phyloP scores from a whole-genome alignment of 2,113 vertebrate genomes.

The Bostrychus sinensis region DNA sequence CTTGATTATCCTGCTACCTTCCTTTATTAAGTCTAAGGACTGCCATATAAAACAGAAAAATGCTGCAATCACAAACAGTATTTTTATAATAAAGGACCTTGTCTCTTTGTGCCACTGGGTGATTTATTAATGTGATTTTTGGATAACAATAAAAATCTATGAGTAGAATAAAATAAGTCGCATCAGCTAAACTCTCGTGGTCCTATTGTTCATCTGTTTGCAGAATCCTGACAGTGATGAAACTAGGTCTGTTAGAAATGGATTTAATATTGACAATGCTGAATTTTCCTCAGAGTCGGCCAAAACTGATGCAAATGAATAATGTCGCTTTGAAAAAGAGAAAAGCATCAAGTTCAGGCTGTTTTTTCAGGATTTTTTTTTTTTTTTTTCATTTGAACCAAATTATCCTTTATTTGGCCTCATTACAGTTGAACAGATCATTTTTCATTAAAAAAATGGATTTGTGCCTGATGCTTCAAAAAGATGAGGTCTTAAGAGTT shows the following conservation, averaged over 20 bases:
- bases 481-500: neutral
- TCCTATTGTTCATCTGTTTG: neutral
- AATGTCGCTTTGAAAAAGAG: neutral
- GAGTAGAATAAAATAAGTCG: neutral
- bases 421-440: neutral
- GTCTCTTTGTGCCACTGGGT: neutral
- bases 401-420: neutral
- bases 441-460: neutral
- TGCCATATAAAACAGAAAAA: neutral
- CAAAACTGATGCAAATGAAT: neutral
- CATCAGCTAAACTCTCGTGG: neutral
- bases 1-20: too few relatives aligned
- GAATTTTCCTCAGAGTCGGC: neutral
- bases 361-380: neutral
- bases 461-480: neutral
- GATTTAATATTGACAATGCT: neutral
- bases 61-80: neutral
- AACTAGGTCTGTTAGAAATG: neutral
- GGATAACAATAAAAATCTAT: conserved; percentile 2
- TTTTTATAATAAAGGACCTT: neutral
- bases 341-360: neutral
- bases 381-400: neutral
- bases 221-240: neutral
- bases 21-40: neutral
- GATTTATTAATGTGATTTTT: neutral